A percentile compares a stretch with the other conserved stretches of the same genome.
Evolutionary conservation across 2,113 vertebrate species (phyloP).

Genomic region (Orientallactaga bullata): DNA sequence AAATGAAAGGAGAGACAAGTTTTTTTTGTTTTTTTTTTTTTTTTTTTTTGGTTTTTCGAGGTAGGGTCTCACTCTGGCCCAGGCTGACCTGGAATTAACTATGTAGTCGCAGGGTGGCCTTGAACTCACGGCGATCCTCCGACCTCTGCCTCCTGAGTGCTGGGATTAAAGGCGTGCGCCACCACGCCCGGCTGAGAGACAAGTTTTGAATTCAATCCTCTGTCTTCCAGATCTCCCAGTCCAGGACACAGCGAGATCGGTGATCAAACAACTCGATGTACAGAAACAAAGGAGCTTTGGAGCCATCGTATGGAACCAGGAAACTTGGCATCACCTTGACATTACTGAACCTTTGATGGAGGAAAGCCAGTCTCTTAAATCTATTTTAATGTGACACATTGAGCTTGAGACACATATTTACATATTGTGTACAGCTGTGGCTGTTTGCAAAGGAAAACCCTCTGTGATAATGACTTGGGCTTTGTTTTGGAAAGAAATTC

Average conservation of each 20-base stretch:
- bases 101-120: too few species aligned
- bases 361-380: constrained; percentile 45
- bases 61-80: too few species aligned
- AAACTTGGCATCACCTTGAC: constrained; percentile 15
- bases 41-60: too few species aligned
- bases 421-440: constrained; percentile 52
- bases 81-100: too few species aligned
- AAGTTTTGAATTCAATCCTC: not conserved
- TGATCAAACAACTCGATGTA: not conserved
- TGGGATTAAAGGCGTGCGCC: too few species aligned
- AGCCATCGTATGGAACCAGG: not conserved
- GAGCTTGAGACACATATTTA: constrained; percentile 50
- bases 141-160: too few species aligned
- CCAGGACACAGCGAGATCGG: not conserved
- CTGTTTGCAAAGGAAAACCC: constrained; percentile 43
- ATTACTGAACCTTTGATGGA: constrained; percentile 17
- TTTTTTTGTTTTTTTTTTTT: too few species aligned
- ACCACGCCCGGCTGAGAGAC: too few species aligned
- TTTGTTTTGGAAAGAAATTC: constrained; percentile 66
- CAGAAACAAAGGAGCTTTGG: not conserved
- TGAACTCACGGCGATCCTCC: too few species aligned
- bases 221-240: not conserved
- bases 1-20: not conserved
- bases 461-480: constrained; percentile 52
- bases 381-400: constrained; percentile 52